Evolutionary conservation across 2,888 invertebrate genomes (phyloP), one percentile per base, ranked within the genome.

Genomic region (Gastracanthus pulcherrimus): DNA sequence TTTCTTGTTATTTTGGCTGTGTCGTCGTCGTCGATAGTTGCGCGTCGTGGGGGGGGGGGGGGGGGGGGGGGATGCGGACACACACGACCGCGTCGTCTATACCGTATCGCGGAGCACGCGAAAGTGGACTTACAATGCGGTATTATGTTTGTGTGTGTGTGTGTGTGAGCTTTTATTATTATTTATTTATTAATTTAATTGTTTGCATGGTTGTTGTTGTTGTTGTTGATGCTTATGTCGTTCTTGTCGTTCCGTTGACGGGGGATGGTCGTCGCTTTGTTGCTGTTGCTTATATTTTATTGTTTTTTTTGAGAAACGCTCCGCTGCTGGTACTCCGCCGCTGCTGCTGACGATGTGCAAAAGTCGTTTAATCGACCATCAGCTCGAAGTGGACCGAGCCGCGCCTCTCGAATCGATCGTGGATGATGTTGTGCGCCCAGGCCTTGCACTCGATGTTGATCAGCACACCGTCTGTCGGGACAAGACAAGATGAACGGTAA

Each of bases 341-440:
- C 51, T 41, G 69, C 55, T 55, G 81, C 23, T 71, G 55, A 71
- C 41, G 62, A 66, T 55, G 71, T 31, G 16, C 51, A 29, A 34
- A 16, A 9, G 62, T 7, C n/a, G 29, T 6, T 94, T 95, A 96
- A 93, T 98, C 98, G 92, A 98, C 95, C 95, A 98, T 96, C 92
- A 98, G 94, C 93, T 98, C 98, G 93, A 98, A 98, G 93, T 98
- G 98, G 89, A 98, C 97, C 88, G 97, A 96, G 89, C 98, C 98
- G 91, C 97, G 95, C 92, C 97, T 95, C 92, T 98, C 97, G 92
- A 95, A 94, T 90, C 97, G 95, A 93, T 98, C 96, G 92, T 98
- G 97, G 86, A 94, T 90, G 89, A 97, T 97, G 93, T 97, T 97
- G 92, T 95, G 95, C 88, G 97, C 97, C 97, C 97, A 97, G 89